Evolutionary conservation across 2,797 vertebrate species (phyloP).

Genomic region (Siniperca obscura): DNA sequence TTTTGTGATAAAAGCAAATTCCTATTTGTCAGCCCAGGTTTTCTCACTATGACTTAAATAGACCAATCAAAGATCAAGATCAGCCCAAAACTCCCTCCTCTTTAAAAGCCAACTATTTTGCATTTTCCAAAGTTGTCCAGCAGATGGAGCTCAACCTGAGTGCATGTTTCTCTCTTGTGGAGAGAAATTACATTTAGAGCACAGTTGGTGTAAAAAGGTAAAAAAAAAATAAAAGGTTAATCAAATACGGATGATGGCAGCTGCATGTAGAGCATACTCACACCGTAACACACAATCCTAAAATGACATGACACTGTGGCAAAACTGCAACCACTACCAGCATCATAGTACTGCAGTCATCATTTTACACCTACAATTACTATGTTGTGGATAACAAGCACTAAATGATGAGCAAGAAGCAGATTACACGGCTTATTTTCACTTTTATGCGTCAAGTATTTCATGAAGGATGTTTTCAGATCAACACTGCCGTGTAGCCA

Average conservation of each 20-base stretch:
- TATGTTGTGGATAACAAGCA: neutral
- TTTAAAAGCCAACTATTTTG: neutral
- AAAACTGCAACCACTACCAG: neutral
- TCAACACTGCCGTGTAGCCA: neutral
- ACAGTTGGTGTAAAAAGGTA: neutral
- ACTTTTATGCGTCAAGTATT: neutral
- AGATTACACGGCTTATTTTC: neutral
- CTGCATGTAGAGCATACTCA: too few species aligned
- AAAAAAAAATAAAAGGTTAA: too few species aligned
- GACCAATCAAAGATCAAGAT: neutral
- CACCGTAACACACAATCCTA: neutral
- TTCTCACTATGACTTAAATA: neutral
- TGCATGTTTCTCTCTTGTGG: neutral
- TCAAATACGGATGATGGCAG: neutral
- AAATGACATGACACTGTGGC: neutral
- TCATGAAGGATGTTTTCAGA: slow-evolving; percentile 8
- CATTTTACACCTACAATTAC: neutral
- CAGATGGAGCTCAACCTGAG: slow-evolving; percentile 41
- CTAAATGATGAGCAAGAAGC: neutral
- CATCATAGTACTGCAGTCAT: neutral
- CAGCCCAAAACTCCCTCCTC: neutral
- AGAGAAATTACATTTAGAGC: neutral
- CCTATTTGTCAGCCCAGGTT: neutral
- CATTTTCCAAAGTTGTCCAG: slow-evolving; percentile 43
- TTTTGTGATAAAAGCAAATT: neutral